These are phyloP conservation scores for Mizuhopecten yessoensis DNA, from an alignment of 1,140 invertebrate species.

Conservation along the genomic window DNA sequence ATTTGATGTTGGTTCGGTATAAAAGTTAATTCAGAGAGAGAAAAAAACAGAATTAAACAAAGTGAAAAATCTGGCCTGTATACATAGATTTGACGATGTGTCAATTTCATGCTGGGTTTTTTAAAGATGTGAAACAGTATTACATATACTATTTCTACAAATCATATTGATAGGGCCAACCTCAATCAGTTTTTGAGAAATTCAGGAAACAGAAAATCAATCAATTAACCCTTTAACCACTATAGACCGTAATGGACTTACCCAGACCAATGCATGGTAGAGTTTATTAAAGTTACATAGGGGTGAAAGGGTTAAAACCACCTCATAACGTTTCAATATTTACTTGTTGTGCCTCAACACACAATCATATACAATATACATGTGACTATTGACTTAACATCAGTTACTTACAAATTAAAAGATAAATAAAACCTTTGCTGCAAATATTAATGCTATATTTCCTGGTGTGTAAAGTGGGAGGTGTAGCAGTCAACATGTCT, in stretches of 20 bases:
- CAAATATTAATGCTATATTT: no score
- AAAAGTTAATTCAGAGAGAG: neutral
- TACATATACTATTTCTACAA: constrained; percentile 7
- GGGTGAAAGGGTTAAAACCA: no score
- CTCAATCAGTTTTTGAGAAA: neutral
- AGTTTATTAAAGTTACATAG: no score
- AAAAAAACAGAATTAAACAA: neutral
- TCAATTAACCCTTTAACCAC: no score
- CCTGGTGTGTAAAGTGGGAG: no score
- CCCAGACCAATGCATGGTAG: no score
- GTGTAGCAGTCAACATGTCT: no score
- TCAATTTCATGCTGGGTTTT: neutral
- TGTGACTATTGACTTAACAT: no score
- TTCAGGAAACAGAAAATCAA: neutral
- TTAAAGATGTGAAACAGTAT: neutral
- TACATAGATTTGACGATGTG: neutral
- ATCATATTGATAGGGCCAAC: neutral
- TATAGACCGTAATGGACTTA: no score
- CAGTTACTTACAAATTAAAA: no score
- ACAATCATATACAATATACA: neutral
- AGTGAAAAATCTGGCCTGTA: neutral
- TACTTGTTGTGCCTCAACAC: neutral
- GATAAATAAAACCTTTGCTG: no score
- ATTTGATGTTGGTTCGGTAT: neutral
- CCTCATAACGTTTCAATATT: neutral